A percentile compares a stretch with the other conserved stretches of the same genome.
phyloP scores from a whole-genome alignment of 2,797 vertebrate genomes.

The Mareca penelope region DNA sequence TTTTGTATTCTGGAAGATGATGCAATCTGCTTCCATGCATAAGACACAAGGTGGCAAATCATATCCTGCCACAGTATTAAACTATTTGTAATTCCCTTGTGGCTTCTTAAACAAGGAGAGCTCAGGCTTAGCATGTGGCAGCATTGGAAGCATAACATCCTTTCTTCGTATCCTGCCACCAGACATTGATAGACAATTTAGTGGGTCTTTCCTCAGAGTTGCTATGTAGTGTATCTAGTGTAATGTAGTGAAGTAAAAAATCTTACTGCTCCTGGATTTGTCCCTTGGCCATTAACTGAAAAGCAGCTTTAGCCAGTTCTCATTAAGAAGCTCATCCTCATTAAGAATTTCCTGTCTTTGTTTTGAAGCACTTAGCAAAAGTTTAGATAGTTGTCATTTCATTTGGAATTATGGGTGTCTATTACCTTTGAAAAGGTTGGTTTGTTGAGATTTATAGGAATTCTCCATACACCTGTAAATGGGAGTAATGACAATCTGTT shows the following conservation, averaged over 20 bases:
- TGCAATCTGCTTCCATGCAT: not conserved
- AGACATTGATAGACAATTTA: not conserved
- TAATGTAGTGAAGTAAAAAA: not conserved
- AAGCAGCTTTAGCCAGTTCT: not conserved
- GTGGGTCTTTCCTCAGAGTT: not conserved
- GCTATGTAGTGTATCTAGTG: not conserved
- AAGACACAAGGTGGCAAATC: not conserved
- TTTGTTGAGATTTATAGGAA: not conserved
- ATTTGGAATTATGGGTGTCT: not conserved
- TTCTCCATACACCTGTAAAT: not conserved
- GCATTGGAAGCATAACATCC: not conserved
- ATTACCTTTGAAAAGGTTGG: not conserved
- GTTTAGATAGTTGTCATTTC: not conserved
- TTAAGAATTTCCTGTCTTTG: not conserved
- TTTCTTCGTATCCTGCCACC: not conserved
- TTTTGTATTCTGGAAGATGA: no score
- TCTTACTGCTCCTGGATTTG: not conserved
- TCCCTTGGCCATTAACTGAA: not conserved
- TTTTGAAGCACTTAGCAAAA: not conserved
- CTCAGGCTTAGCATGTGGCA: not conserved
- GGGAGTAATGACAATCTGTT: not conserved
- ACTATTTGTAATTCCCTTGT: not conserved
- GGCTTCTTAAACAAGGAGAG: not conserved
- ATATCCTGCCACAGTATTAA: not conserved
- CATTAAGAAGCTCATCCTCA: fast-evolving